Base-by-base conservation (phyloP, 2,113 vertebrate species). In the Macaca mulatta region DNA sequence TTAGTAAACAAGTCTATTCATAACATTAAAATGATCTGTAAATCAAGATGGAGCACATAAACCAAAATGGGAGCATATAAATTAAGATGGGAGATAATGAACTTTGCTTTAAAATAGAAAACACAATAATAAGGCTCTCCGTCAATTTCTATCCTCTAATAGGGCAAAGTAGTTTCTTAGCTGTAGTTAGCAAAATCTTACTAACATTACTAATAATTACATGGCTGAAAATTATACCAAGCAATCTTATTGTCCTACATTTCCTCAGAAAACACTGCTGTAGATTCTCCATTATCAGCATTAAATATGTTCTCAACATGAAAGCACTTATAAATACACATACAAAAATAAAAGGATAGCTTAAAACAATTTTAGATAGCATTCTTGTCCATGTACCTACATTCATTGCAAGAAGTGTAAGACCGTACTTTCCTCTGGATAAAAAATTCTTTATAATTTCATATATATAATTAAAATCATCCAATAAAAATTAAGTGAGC, bases 151-250 rank as follows among this genome's bases (percentile, higher is more conserved):
- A 89, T 14, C 83, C 22, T 17, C 13, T 75, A 77, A 86, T 50
- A 93, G 38, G 43, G 61, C 30, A 75, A 14, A 93, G 40, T 79
- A 92, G 38, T 11, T 88, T 96, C 90, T 95, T 50, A 97, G 69
- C 92, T 50, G 35, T 64, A 45, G 67, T 43, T 50, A 45, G 89
- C 90, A 69, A 96, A 94, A 82, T 92, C 45, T 91, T 52, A 86
- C 1, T 96, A 94, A 82, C 90, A 38, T 91, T 52, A 81, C 1
- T 96, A 87, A 97, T 79, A 85, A 55, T 67, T 92, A 98, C 85
- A 83, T 86, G 17, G 35, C 48, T 72, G 92, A 97, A 94, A 96
- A 95, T 61, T 94, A 4, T 5, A 97, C 52, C 97, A 92, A 4
- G 0, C 50, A 94, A 81, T 82, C 25, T 85, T 97, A 67, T 55